Evolutionary conservation across 64 coral and sea anemone genomes (phyloP).

Genomic region (Porites lutea): DNA sequence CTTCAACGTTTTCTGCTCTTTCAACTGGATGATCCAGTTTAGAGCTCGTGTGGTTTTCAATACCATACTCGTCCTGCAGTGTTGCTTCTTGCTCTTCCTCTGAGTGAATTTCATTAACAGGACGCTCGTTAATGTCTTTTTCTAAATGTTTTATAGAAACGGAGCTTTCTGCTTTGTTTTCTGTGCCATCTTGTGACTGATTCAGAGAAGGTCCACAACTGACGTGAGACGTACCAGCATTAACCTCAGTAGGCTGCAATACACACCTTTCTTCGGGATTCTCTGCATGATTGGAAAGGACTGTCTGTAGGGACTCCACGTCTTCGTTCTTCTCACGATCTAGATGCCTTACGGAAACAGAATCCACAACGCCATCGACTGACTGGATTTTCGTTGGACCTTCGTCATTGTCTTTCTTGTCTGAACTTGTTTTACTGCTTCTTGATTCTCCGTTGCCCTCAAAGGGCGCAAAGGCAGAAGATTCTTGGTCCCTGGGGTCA

Average conservation of each 20-base stretch:
- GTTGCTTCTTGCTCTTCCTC: not conserved
- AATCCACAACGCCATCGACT: too few species aligned
- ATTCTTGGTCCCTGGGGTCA: not conserved
- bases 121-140: not conserved
- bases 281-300: not conserved
- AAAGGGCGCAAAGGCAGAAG: not conserved
- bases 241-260: not conserved
- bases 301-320: too few species aligned
- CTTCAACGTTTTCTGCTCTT: not conserved
- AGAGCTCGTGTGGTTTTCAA: not conserved
- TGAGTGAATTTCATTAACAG: not conserved
- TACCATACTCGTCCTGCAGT: not conserved
- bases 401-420: not conserved
- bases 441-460: not conserved
- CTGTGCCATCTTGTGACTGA: not conserved
- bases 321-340: not conserved
- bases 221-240: too few species aligned
- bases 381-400: too few species aligned
- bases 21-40: not conserved
- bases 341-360: not conserved
- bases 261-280: not conserved
- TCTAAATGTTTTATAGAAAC: not conserved
- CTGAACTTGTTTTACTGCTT: not conserved
- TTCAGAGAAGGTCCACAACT: not conserved
- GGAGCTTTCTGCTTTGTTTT: not conserved